Conservation (phyloP, 1,140 invertebrate genomes). For the Scaptomyza graminum region DNA sequence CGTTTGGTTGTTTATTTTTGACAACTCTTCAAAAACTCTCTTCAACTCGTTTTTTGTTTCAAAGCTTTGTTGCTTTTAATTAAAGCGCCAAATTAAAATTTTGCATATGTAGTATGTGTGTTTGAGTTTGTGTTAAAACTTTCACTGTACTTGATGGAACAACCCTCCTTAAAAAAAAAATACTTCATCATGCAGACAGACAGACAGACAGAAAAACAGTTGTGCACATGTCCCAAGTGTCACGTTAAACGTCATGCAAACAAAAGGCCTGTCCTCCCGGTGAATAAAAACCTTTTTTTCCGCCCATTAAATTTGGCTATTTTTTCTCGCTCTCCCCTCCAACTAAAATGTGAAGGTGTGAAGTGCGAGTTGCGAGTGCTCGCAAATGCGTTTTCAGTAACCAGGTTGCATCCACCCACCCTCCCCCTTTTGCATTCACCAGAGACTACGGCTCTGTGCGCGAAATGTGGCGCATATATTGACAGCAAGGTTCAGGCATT, state of each 20-base stretch:
- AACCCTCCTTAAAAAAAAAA: not conserved
- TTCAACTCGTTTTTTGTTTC: conserved; percentile 37
- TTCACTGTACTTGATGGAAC: conserved; percentile 40
- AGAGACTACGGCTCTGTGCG: not conserved
- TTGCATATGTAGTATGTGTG: conserved; percentile 34
- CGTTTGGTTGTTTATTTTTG: conserved; percentile 29
- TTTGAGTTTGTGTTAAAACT: conserved; percentile 44
- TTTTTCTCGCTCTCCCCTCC: conserved; percentile 8
- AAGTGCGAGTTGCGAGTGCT: conserved; percentile 1
- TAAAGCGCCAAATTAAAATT: conserved; percentile 73
- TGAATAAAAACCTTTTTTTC: conserved; percentile 60
- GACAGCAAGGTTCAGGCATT: conserved; percentile 6
- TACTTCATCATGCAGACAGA: too few species aligned
- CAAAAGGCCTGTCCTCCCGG: conserved; percentile 60
- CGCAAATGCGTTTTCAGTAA: conserved; percentile 62
- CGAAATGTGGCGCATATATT: conserved; percentile 2
- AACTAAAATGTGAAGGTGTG: conserved; percentile 64
- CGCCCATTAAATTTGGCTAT: conserved; percentile 70
- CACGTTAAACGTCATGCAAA: conserved; percentile 77
- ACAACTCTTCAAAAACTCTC: conserved; percentile 42
- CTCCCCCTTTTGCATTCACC: not conserved
- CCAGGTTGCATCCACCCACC: conserved; percentile 42
- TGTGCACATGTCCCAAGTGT: conserved; percentile 68
- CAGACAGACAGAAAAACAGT: conserved; percentile 22
- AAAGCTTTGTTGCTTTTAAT: conserved; percentile 74